phyloP scores from a whole-genome alignment of 2,113 vertebrate genomes.

The Cyanoderma ruficeps region DNA sequence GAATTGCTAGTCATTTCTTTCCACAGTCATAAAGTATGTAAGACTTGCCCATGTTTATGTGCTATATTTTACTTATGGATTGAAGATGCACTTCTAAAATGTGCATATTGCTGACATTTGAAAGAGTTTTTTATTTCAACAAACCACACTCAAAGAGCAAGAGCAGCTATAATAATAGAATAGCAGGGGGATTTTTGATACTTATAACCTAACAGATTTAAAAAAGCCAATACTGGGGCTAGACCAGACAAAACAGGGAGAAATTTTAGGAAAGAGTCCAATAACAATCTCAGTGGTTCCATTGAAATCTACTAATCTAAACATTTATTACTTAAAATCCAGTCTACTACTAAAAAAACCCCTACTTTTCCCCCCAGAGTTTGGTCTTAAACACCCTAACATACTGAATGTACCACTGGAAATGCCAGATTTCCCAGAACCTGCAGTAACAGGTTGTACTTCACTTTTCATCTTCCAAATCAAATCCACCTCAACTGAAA shows the following conservation, averaged over 20 bases:
- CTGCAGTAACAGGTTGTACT: not conserved
- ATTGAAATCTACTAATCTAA: not conserved
- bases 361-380: not conserved
- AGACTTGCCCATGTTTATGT: not conserved
- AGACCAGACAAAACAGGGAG: not conserved
- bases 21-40: not conserved
- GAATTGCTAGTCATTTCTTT: not conserved
- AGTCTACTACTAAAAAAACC: not conserved
- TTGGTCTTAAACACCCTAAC: not conserved
- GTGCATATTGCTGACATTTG: not conserved
- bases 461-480: not conserved
- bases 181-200: fast-evolving
- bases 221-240: not conserved
- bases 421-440: not conserved
- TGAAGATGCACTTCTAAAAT: not conserved
- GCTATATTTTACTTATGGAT: not conserved
- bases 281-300: not conserved
- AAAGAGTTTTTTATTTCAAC: not conserved
- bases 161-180: not conserved
- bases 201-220: not conserved
- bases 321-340: not conserved
- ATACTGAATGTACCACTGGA: not conserved
- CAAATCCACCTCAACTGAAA: not conserved
- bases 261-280: not conserved
- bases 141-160: not conserved